Percentiles rank a stretch among this genome's conserved stretches.
These are phyloP conservation scores for Seladonia tumulorum DNA, from an alignment of 2,888 invertebrate species.

Conservation along the genomic window DNA sequence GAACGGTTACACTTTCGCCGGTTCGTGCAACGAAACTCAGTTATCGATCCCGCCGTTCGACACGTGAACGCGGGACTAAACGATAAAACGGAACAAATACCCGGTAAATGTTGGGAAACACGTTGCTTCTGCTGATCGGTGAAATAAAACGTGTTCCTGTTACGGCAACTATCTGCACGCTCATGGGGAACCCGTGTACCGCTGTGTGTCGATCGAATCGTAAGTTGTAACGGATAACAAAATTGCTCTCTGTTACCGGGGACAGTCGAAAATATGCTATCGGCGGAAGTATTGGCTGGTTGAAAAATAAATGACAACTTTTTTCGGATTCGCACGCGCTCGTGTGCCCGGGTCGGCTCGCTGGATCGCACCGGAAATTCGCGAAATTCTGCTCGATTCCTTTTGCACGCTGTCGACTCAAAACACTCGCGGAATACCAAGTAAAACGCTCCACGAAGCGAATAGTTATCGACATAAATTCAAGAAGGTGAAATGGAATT, in stretches of 20 bases:
- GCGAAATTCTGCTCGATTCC: background rate
- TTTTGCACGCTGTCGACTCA: background rate
- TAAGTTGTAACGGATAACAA: slow-evolving; percentile 14
- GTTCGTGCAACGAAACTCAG: background rate
- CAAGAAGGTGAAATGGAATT: background rate
- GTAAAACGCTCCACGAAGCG: background rate
- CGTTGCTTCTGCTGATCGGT: slow-evolving; percentile 18
- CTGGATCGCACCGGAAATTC: background rate
- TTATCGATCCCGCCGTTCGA: background rate
- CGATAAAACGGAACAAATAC: slow-evolving; percentile 12
- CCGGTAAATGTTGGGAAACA: slow-evolving; percentile 15
- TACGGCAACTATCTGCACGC: slow-evolving; percentile 8
- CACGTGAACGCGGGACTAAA: background rate
- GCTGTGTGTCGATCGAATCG: slow-evolving; percentile 10
- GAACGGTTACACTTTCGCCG: slow-evolving; percentile 10
- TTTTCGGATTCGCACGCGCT: background rate
- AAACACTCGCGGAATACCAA: background rate
- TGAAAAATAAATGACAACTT: slow-evolving; percentile 10
- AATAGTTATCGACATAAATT: background rate
- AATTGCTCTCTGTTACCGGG: background rate
- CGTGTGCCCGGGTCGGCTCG: no score
- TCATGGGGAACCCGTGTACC: background rate
- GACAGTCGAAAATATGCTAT: slow-evolving; percentile 4
- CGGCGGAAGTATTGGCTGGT: slow-evolving; percentile 1
- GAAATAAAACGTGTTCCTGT: slow-evolving; percentile 17